A percentile compares a stretch with the other conserved stretches of the same genome.
Conservation (phyloP, 2,113 vertebrate species). For the Sceloporus undulatus region DNA sequence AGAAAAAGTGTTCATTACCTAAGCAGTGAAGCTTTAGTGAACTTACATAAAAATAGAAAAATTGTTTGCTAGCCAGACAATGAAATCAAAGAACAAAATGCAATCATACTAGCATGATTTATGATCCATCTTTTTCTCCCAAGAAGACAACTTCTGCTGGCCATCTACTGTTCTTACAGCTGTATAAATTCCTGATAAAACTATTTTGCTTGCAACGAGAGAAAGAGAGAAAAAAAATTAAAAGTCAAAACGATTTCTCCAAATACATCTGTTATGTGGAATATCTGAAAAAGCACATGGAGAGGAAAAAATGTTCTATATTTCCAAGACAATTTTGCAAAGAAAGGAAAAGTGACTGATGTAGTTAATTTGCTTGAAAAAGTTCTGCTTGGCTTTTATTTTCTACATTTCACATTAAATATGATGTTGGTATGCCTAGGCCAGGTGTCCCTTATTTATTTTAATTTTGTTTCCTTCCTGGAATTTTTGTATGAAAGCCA, state of each 20-base stretch:
- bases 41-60: slow-evolving; percentile 18
- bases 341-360: slow-evolving; percentile 53
- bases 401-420: slow-evolving; percentile 48
- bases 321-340: slow-evolving; percentile 30
- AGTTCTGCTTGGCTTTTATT: slow-evolving; percentile 17
- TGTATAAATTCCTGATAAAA: slow-evolving; percentile 66
- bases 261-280: slow-evolving; percentile 64
- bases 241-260: slow-evolving; percentile 69
- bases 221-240: slow-evolving; percentile 67
- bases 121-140: background rate
- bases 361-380: slow-evolving; percentile 25
- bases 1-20: background rate
- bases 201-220: slow-evolving; percentile 68
- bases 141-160: slow-evolving; percentile 53
- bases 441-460: background rate
- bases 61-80: background rate
- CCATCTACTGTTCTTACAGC: slow-evolving; percentile 45
- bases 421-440: background rate
- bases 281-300: slow-evolving; percentile 59
- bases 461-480: background rate
- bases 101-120: slow-evolving; percentile 1
- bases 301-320: slow-evolving; percentile 46
- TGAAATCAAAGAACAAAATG: slow-evolving; percentile 20
- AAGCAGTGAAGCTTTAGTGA: background rate
- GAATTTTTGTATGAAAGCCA: background rate